These are phyloP conservation scores for Diogma glabrata DNA, from an alignment of 2,888 invertebrate species.

Conservation along the genomic window DNA sequence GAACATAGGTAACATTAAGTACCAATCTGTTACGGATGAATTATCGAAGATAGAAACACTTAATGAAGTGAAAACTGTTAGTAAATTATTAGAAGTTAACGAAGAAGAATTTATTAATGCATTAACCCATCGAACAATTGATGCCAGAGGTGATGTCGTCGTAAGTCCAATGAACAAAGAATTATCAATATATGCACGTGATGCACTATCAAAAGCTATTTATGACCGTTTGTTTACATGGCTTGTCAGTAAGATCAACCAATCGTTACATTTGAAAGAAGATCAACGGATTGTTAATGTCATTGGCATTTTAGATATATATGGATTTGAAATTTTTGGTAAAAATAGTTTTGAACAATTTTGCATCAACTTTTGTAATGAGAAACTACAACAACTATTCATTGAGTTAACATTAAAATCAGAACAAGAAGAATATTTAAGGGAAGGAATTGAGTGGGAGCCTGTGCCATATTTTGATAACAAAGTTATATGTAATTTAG, in stretches of 20 bases:
- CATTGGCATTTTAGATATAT: constrained; percentile 87
- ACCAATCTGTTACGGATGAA: constrained; percentile 36
- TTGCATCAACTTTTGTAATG: constrained; percentile 93
- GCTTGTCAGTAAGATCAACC: constrained; percentile 72
- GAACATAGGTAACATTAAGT: constrained; percentile 68
- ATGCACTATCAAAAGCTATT: constrained; percentile 82
- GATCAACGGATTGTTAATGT: constrained; percentile 49
- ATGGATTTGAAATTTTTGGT: constrained; percentile 89
- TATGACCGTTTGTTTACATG: constrained; percentile 86
- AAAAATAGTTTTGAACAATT: constrained; percentile 75
- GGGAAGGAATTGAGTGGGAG: constrained; percentile 87
- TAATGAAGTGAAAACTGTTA: constrained; percentile 51
- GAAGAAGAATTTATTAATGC: constrained; percentile 53
- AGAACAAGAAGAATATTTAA: constrained; percentile 84
- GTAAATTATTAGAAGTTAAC: constrained; percentile 54
- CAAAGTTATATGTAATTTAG: constrained; percentile 84
- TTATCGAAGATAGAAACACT: constrained; percentile 54
- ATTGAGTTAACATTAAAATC: constrained; percentile 82
- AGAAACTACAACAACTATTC: constrained; percentile 88
- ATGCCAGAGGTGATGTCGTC: constrained; percentile 73
- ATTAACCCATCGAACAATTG: constrained; percentile 74
- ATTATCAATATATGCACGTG: constrained; percentile 73
- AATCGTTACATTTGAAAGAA: constrained; percentile 48
- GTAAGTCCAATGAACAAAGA: constrained; percentile 69
- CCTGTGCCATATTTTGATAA: constrained; percentile 85